Base-by-base conservation (phyloP, 2,888 invertebrate species). In the Meliscaeva auricollis region DNA sequence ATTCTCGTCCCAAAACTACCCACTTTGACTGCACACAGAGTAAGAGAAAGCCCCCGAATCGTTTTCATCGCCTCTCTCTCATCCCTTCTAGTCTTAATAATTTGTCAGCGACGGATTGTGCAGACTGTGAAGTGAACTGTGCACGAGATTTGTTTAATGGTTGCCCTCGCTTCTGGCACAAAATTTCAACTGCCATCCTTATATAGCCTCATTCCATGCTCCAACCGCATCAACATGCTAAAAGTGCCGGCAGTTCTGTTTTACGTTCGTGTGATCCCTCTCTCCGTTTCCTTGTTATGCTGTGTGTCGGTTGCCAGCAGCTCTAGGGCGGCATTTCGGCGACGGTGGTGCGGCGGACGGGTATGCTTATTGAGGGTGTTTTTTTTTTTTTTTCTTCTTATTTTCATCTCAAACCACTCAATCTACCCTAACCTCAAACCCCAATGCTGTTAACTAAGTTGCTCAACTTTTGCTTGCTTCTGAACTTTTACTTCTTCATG, bases 131-230 rank as follows among this genome's bases (percentile, higher is more conserved):
- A 88, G 88, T 88, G 88, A 88, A 88, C 88, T 87, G 87, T 87
- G 87, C 87, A 88, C 84, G 88, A 87, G 88, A 88, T 88, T 88
- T 88, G 87, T 88, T 88, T 88, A 87, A 88, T 88, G 88, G 88
- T 88, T 87, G 88, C 87, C 87, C 88, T 88, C 87, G 87, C 87
- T 88, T 81, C 87, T 88, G 87, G 87, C 87, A 87, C 87, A 87
- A 81, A 77, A 78, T 73, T 83, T 76, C 87, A 82, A 82, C 58
- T 62, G 54, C 73, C 79, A 79, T 44, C 54, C 66, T 60, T 15
- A 32, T 15, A 32, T 68, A 30, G 32, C 56, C 52, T 30, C 69
- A 48, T 60, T 48, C 50, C 76, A 44, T 20, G 22, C 22, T 5
- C n/a, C 72, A 56, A 54, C 75, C 75, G 30, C 66, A 38, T 46